These are phyloP conservation scores for Hemichromis elongatus DNA, from an alignment of 2,113 vertebrate genomes.

Conservation along the genomic window DNA sequence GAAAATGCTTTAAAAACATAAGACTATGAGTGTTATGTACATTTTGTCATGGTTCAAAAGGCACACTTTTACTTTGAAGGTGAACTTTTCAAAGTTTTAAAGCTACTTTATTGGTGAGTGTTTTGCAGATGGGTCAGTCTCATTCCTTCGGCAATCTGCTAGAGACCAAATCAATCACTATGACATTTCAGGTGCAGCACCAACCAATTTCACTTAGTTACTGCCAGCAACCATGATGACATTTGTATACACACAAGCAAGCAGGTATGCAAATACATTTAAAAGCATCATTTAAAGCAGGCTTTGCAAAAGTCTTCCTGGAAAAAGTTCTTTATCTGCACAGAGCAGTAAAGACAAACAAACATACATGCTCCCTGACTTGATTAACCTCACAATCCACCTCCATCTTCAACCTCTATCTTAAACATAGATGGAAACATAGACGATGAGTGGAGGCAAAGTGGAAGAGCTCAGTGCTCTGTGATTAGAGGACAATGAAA, in stretches of 20 bases:
- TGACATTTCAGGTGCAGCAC: neutral
- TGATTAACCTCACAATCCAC: neutral
- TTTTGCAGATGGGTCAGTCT: neutral
- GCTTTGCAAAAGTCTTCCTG: neutral
- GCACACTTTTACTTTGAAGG: neutral
- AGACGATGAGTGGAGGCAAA: neutral
- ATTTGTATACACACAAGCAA: neutral
- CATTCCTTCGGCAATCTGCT: neutral
- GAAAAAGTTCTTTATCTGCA: neutral
- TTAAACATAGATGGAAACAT: neutral
- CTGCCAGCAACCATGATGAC: neutral
- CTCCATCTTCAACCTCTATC: neutral
- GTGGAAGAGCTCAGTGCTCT: neutral
- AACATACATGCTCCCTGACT: neutral
- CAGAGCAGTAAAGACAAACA: neutral
- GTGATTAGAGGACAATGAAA: conserved; percentile 2
- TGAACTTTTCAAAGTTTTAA: neutral
- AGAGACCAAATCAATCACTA: neutral
- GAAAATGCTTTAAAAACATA: too few relatives aligned
- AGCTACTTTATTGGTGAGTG: neutral
- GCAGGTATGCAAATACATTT: neutral
- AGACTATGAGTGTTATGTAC: too few relatives aligned
- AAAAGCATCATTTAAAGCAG: neutral
- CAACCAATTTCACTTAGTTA: neutral
- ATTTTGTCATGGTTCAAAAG: neutral